These are phyloP conservation scores for Fringilla coelebs DNA, from an alignment of 2,797 vertebrate genomes.

Conservation along the genomic window DNA sequence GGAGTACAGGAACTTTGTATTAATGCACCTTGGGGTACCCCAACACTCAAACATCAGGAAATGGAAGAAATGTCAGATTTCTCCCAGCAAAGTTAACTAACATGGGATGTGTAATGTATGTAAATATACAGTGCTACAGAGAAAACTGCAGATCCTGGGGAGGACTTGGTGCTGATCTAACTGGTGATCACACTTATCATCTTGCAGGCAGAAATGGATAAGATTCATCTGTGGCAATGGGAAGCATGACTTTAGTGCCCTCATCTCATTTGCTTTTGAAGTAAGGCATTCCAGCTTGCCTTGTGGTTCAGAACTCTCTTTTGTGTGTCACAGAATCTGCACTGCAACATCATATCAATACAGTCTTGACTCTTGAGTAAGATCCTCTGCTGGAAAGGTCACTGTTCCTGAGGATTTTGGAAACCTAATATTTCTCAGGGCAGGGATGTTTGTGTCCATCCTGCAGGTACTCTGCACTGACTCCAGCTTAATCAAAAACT, in stretches of 20 bases:
- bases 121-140: neutral
- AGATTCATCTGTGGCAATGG: neutral
- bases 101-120: neutral
- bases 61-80: neutral
- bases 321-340: neutral
- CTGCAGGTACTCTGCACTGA: neutral
- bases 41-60: neutral
- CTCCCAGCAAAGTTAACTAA: neutral
- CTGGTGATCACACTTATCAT: too few relatives aligned
- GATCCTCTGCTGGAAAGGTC: neutral
- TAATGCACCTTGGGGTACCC: neutral
- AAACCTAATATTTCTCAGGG: neutral
- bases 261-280: neutral
- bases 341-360: neutral
- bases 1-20: neutral
- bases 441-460: neutral
- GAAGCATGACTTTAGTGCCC: neutral
- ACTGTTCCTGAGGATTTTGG: neutral
- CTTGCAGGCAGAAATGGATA: neutral
- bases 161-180: neutral
- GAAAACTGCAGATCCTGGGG: neutral
- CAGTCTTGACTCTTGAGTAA: neutral
- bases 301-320: neutral
- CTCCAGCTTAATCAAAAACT: neutral
- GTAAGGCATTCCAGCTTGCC: neutral